Evolutionary conservation across 2,888 invertebrate species (phyloP).

Genomic region (Tenodera sinensis): DNA sequence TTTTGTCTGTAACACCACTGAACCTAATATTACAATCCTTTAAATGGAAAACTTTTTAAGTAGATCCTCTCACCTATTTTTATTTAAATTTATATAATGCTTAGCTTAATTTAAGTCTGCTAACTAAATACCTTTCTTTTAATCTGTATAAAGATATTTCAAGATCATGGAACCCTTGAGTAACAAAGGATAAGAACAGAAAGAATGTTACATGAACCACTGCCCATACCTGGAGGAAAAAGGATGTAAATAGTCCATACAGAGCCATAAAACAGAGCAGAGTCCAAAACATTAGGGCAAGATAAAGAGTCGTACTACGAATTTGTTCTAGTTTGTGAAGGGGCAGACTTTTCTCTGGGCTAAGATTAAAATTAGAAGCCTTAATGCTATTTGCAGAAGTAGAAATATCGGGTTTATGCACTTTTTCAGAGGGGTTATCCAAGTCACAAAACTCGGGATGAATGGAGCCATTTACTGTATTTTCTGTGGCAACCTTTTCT

Average conservation of each 20-base stretch:
- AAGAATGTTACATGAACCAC: slow-evolving; percentile 54
- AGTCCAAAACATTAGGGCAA: slow-evolving; percentile 65
- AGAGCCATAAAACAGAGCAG: slow-evolving; percentile 50
- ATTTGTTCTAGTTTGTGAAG: not conserved
- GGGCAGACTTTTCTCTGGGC: not conserved
- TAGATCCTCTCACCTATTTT: not conserved
- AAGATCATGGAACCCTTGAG: slow-evolving; percentile 63
- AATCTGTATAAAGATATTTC: slow-evolving; percentile 52
- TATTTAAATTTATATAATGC: not conserved
- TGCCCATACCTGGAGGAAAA: slow-evolving; percentile 54
- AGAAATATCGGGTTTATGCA: not conserved
- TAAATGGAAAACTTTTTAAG: not conserved
- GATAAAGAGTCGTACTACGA: slow-evolving; percentile 43
- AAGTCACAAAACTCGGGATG: not conserved
- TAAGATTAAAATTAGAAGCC: not conserved
- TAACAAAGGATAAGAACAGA: slow-evolving; percentile 52
- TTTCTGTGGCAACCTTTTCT: not conserved
- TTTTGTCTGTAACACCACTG: not conserved
- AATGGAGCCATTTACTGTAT: not conserved
- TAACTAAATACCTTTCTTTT: slow-evolving; percentile 3
- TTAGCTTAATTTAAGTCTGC: not conserved
- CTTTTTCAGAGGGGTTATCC: not conserved
- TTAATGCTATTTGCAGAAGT: not conserved
- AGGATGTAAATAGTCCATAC: slow-evolving; percentile 43
- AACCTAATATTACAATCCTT: not conserved